Percentiles rank a stretch among this genome's conserved stretches.
These are phyloP conservation scores for Leptinotarsa peninsularis DNA, from an alignment of 2,888 invertebrate genomes.

Conservation along the genomic window DNA sequence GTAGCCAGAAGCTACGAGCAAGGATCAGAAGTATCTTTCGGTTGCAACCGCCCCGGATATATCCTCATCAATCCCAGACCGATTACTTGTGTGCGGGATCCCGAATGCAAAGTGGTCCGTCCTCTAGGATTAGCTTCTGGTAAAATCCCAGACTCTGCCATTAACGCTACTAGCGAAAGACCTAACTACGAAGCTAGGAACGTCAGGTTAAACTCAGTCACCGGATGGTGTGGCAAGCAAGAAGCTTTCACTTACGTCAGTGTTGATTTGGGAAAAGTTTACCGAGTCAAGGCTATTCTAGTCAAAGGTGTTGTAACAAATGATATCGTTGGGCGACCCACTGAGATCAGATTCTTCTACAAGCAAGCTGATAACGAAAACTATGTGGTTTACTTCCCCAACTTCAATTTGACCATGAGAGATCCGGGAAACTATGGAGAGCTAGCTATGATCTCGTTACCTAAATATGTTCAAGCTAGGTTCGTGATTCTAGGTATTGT, in stretches of 20 bases:
- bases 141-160: constrained; percentile 92
- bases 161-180: constrained; percentile 93
- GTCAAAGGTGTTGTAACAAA: constrained; percentile 96
- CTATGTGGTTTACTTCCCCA: constrained; percentile 96
- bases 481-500: constrained; percentile 94
- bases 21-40: constrained; percentile 91
- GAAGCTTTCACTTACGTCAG: constrained; percentile 97
- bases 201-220: constrained; percentile 89
- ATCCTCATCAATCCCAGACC: constrained; percentile 92
- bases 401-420: constrained; percentile 93
- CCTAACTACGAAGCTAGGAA: constrained; percentile 93
- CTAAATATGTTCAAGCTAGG: constrained; percentile 92
- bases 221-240: constrained; percentile 97
- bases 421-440: constrained; percentile 98
- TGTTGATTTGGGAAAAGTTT: constrained; percentile 94
- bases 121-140: constrained; percentile 81
- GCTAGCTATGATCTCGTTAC: constrained; percentile 93
- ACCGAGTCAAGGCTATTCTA: constrained; percentile 90
- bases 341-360: constrained; percentile 96
- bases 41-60: constrained; percentile 91
- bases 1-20: constrained; percentile 86
- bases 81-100: constrained; percentile 90
- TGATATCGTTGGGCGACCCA: constrained; percentile 94
- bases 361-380: constrained; percentile 94
- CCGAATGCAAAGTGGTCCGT: constrained; percentile 92